Evolutionary conservation across 2,797 vertebrate species (phyloP).

Genomic region (Etheostoma nigrum): DNA sequence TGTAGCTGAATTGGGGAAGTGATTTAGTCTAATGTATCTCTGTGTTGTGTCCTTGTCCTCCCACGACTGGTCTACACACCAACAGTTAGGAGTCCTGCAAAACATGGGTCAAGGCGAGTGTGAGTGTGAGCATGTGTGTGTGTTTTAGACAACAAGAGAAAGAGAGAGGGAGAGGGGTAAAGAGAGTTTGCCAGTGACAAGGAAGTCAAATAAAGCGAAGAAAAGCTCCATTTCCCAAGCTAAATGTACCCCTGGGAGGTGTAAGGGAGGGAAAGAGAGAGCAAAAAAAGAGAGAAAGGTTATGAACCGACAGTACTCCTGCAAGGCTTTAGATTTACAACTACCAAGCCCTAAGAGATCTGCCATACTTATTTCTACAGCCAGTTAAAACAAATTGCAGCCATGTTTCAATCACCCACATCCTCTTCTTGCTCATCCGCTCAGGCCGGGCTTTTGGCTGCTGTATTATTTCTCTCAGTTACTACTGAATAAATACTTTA

Average conservation of each 20-base stretch:
- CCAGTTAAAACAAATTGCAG: slow-evolving; percentile 87
- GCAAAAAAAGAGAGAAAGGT: slow-evolving; percentile 73
- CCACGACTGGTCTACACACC: slow-evolving; percentile 65
- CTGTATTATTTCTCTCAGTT: slow-evolving; percentile 79
- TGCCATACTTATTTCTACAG: slow-evolving; percentile 84
- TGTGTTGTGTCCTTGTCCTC: slow-evolving; percentile 82
- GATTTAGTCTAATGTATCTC: slow-evolving; percentile 82
- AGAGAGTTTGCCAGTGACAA: slow-evolving; percentile 64
- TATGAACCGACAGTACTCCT: slow-evolving; percentile 78
- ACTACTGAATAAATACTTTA: slow-evolving; percentile 82
- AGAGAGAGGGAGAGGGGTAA: slow-evolving; percentile 25
- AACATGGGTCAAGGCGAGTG: slow-evolving; percentile 69
- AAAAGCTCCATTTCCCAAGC: slow-evolving; percentile 82
- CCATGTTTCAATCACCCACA: slow-evolving; percentile 82
- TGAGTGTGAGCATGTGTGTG: slow-evolving; percentile 21
- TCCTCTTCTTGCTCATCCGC: slow-evolving; percentile 75
- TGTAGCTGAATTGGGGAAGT: slow-evolving; percentile 73
- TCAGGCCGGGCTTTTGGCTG: slow-evolving; percentile 61
- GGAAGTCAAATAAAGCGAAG: slow-evolving; percentile 83
- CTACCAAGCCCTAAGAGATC: slow-evolving; percentile 75
- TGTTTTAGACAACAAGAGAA: slow-evolving; percentile 38
- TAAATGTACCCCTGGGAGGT: slow-evolving; percentile 82
- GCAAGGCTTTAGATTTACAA: slow-evolving; percentile 82
- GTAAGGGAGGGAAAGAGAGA: slow-evolving; percentile 68
- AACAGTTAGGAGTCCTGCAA: slow-evolving; percentile 65